Base-by-base conservation (phyloP, 2,888 invertebrate genomes). In the Megamerina dolium region DNA sequence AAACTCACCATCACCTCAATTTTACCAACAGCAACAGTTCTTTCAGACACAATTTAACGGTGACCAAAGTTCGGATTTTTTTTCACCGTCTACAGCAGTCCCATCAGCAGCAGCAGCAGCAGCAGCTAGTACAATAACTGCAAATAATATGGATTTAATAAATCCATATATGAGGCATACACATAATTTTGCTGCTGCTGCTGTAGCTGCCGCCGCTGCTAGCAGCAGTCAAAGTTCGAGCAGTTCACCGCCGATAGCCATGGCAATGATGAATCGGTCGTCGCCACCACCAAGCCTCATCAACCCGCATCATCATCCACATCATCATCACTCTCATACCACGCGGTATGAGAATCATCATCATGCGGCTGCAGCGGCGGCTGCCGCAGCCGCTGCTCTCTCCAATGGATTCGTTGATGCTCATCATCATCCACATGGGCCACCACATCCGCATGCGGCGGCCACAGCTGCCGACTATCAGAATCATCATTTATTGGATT, bases 111-210 rank as follows among this genome's bases (percentile, higher is more conserved):
- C n/a, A n/a, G n/a, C n/a, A n/a, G 26, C 26, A 13, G 21, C 37
- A 9, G 18, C 17, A n/a, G 6, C 23, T 10, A 23, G 23, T 23
- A 6, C 10, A 23, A 23, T 6, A 6, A 10, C 6, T 8, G 8
- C 49, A 23, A 60, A 61, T 35, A 55, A 58, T 21, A 68, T 68
- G 68, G 68, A 68, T 55, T 51, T 68, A 29, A 63, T 68, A 37
- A 68, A 68, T 56, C 67, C 68, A n/a, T 68, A 68, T 49, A 67
- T 68, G 64, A 55, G 65, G n/a, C 66, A 66, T 51, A n/a, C n/a
- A n/a, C 64, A 63, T 42, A 59, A 61, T 40, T 65, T 64, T 44
- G 53, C 58, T 14, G 57, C 49, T 1, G 49, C 63, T 8, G 59
- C 63, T 20, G 55, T 61, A 43, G 6, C 23, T 8, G 8, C 23